Conservation (phyloP, 1,140 invertebrate species). For the Rhyzopertha dominica region DNA sequence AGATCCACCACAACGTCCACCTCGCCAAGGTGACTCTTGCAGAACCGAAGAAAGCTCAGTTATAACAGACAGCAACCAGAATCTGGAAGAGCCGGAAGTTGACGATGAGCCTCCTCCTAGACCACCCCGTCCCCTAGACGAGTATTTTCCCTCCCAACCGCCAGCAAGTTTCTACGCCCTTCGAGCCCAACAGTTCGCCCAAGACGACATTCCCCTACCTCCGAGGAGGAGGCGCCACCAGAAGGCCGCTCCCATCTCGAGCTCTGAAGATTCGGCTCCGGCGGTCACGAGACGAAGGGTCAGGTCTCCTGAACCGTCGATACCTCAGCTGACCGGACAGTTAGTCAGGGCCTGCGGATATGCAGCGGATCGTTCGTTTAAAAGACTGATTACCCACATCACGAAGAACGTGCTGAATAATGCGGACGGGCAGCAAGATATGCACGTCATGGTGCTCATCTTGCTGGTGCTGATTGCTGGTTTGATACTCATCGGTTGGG, state of each 20-base stretch:
- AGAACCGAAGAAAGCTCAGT: constrained; percentile 4
- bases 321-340: constrained; percentile 59
- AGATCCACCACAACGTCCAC: too few species aligned
- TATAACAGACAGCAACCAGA: background rate
- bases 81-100: constrained; percentile 26
- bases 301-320: constrained; percentile 51
- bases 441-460: constrained; percentile 67
- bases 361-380: constrained; percentile 57
- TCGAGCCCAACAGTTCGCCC: constrained; percentile 44
- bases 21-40: background rate
- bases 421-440: constrained; percentile 61
- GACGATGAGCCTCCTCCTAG: constrained; percentile 48
- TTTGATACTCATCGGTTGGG: constrained; percentile 64
- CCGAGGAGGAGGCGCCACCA: constrained; percentile 38
- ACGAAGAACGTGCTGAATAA: constrained; percentile 48
- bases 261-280: constrained; percentile 46
- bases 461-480: constrained; percentile 68
- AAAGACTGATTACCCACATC: constrained; percentile 60
- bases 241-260: constrained; percentile 44
- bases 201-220: constrained; percentile 41
- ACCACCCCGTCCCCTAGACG: constrained; percentile 52
- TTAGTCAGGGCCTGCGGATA: constrained; percentile 59
- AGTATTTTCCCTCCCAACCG: constrained; percentile 41
- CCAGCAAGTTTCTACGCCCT: constrained; percentile 41
- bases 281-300: constrained; percentile 26